Evolutionary conservation across 1,140 invertebrate genomes (phyloP), one percentile per base, ranked within the genome.

Genomic region (Penaeus indicus): DNA sequence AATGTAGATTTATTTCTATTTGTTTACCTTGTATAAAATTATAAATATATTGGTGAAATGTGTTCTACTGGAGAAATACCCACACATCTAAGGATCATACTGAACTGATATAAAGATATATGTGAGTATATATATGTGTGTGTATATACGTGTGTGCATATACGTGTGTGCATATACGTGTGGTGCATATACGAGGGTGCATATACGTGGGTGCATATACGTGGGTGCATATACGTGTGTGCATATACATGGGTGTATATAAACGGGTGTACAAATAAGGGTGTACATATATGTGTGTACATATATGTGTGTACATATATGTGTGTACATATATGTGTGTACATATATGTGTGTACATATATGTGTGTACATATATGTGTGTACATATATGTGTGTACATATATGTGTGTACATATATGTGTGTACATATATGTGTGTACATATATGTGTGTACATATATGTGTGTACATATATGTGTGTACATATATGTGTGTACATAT

Each of bases 321-420:
- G 16, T 64, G 63, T 64, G 63, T 64, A 27, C 32, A 27, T 77
- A 11, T 77, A 11, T 77, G 72, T 77, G 72, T 77, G 18, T 78
- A 38, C 42, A 38, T 78, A 38, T 78, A 38, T 78, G 75, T 78
- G 75, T 78, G 75, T 78, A 38, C 42, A 38, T 78, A 38, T 78
- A 38, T 78, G 75, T 78, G 75, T 78, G 75, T 78, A 38, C 42
- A 38, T 78, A 38, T 78, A 38, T 78, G 75, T 78, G 75, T 78
- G 75, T 78, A 38, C 42, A 38, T 78, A 38, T 78, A 38, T 78
- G 75, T 78, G 75, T 78, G 75, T 78, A 38, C 42, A 38, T 78
- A 38, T 78, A 38, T 78, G 75, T 78, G 75, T 78, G 75, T 78
- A 38, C 42, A 38, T 78, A 38, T 78, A 38, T 78, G 75, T 78